Evolutionary conservation across 2,113 vertebrate species (phyloP), one percentile per base, ranked within the genome.

Genomic region (Donacobius atricapilla): DNA sequence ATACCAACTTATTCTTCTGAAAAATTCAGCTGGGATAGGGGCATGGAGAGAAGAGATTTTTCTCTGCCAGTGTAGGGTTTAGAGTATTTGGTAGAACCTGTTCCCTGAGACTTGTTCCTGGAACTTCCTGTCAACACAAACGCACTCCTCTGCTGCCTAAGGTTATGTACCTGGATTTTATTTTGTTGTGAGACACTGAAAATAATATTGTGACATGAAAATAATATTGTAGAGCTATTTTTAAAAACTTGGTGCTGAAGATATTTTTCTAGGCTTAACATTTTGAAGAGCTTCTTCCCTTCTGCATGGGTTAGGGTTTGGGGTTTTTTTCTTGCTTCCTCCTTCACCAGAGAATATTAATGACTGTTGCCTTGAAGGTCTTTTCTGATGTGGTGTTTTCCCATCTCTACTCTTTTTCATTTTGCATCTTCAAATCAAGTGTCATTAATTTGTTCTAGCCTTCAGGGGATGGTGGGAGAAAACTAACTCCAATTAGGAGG

Each of bases 401-500:
- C 18, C n/a, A 88, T 90, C 54, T 37, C 35, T 9, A 19, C 25
- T 80, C 27, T 23, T 79, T 76, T 76, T 77, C 47, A 37, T 47
- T 76, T 66, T 80, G 9, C 33, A 28, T 96, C 65, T 69, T 93
- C 78, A 80, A 72, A 89, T 91, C 48, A 63, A 54, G 17, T 85
- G 57, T 85, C 75, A 66, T 94, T 96, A 93, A 93, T 90, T 93
- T 93, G 87, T 80, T 90, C 61, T 50, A 90, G 54, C 71, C 91
- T 90, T 83, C 56, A 82, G 82, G 90, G 64, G 25, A n/a, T 81
- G 63, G 66, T 73, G 79, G 56, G 78, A 95, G 84, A 90, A 90
- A 82, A 66, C 21, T 7, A 50, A 33, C 33, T 90, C 70, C 37
- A 50, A 6, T 82, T 94, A 53, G 48, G 45, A 82, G 75, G 61